Evolutionary conservation across 1,140 invertebrate species (phyloP), one percentile per base, ranked within the genome.

Genomic region (Zophobas morio): DNA sequence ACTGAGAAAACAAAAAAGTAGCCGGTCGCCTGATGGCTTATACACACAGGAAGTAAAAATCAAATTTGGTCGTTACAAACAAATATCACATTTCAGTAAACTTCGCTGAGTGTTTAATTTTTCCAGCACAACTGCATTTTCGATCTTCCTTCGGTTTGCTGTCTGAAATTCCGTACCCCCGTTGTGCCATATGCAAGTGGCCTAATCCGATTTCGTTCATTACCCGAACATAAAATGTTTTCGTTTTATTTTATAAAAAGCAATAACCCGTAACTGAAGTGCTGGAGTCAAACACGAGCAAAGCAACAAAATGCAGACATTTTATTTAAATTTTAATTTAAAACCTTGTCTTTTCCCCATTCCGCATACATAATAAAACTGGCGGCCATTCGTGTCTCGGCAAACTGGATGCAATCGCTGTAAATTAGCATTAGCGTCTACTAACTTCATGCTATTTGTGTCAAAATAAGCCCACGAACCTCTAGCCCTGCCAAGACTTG

Each of bases 351-450:
- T 80, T 76, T 79, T 70, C 75, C 70, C 70, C 77, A 70, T 77
- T 78, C 76, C 75, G 78, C 51, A 74, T 78, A 70, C 73, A 75
- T 79, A 82, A 82, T 80, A 80, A 82, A 81, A 78, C 73, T 57
- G 78, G 73, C 80, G 75, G 76, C 76, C 80, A 80, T 83, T 80
- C 78, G 78, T 79, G 78, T 75, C 79, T 79, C 80, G 80, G 74
- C 72, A 60, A 81, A 79, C 78, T 79, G 80, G 80, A 78, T 82
- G 81, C 79, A 84, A 82, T 82, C 79, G 81, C 78, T 83, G 82
- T 84, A 84, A 84, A 84, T 84, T 83, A 83, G 83, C 82, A 84
- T 84, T 84, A 84, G 82, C 79, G 83, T 84, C 84, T 77, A 84
- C 82, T 82, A 82, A 84, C 81, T 83, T 81, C 76, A 79, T 84